These are phyloP conservation scores for Caenorhabditis sp. DNA, from an alignment of 2,888 invertebrate genomes.

Conservation along the genomic window DNA sequence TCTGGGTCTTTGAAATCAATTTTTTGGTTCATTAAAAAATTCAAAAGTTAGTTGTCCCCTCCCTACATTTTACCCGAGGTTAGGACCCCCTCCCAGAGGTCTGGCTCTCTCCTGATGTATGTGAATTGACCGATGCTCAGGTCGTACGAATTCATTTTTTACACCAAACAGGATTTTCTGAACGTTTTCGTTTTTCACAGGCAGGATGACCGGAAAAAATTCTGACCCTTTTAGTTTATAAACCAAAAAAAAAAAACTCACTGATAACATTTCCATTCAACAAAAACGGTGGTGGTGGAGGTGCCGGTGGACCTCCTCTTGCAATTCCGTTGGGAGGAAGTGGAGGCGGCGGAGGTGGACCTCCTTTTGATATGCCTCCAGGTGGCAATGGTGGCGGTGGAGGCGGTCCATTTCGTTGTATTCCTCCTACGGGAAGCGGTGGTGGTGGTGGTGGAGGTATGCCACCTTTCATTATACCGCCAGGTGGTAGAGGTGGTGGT, in stretches of 20 bases:
- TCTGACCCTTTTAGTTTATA: too few species aligned
- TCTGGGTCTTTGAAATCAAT: too few species aligned
- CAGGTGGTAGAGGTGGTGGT: conserved; percentile 5
- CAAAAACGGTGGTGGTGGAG: conserved; percentile 1
- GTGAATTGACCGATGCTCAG: too few species aligned
- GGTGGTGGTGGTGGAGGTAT: conserved; percentile 10
- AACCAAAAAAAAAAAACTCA: neutral
- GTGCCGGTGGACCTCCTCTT: neutral
- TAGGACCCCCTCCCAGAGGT: too few species aligned
- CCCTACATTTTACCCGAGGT: too few species aligned
- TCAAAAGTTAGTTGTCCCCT: too few species aligned
- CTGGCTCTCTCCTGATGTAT: too few species aligned
- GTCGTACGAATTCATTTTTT: too few species aligned
- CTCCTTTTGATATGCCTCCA: neutral
- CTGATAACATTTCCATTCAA: neutral
- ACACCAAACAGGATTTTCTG: too few species aligned
- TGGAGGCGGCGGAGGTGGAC: conserved; percentile 29
- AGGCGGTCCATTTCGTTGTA: conserved; percentile 1
- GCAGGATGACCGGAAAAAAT: too few species aligned
- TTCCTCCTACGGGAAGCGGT: conserved; percentile 3
- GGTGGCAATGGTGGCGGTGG: conserved; percentile 26
- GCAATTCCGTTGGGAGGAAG: conserved; percentile 7
- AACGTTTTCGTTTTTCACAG: too few species aligned
- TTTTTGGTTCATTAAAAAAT: too few species aligned
- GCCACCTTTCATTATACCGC: neutral